Evolutionary conservation across 2,888 invertebrate species (phyloP).

Genomic region (Trichogramma dendrolimi): DNA sequence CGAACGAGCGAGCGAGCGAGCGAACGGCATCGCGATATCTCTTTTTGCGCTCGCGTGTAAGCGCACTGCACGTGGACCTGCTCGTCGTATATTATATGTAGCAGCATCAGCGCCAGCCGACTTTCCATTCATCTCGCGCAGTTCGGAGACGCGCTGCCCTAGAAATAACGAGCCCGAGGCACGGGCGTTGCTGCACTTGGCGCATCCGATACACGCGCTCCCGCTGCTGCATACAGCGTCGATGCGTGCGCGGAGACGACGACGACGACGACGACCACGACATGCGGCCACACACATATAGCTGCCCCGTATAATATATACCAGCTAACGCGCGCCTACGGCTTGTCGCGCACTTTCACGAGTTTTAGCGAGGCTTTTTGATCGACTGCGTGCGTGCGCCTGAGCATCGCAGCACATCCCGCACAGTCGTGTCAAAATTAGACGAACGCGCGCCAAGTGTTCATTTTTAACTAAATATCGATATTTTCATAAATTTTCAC

Average conservation of each 20-base stretch:
- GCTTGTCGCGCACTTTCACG: conserved; percentile 20
- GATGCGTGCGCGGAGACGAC: background rate
- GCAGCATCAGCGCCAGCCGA: background rate
- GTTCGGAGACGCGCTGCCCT: conserved; percentile 12
- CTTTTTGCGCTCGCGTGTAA: too few species aligned
- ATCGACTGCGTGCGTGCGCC: too few species aligned
- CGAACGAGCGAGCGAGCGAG: too few species aligned
- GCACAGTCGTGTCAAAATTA: too few species aligned
- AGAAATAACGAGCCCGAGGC: conserved; percentile 19
- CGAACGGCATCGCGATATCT: too few species aligned
- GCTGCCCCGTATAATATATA: too few species aligned
- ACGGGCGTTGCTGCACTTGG: background rate
- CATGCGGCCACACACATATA: too few species aligned
- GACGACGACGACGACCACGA: background rate
- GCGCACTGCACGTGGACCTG: too few species aligned
- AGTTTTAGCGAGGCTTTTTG: background rate
- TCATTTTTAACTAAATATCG: too few species aligned
- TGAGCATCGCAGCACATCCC: conserved; percentile 6
- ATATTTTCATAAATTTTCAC: too few species aligned
- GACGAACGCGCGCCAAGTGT: too few species aligned
- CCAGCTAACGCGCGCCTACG: conserved; percentile 11
- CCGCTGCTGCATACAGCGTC: background rate
- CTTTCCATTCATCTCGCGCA: conserved; percentile 22
- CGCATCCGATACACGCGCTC: background rate
- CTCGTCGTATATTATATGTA: too few species aligned